Conservation (phyloP, 2,113 vertebrate genomes). For the Corythaixoides concolor region DNA sequence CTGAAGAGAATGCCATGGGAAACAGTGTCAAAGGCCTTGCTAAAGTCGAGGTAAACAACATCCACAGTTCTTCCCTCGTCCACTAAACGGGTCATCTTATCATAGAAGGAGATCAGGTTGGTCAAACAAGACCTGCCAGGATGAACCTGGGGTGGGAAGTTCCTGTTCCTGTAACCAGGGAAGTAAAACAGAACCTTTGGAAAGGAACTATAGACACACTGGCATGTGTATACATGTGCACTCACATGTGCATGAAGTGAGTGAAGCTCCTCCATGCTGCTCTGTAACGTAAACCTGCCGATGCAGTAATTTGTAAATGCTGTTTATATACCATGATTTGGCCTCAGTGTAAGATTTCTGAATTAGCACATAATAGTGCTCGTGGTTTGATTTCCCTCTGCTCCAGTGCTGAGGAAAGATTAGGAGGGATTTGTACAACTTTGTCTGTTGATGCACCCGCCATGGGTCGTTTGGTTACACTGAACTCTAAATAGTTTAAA, state of each 20-base stretch:
- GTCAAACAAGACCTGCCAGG: no score
- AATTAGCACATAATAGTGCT: not conserved
- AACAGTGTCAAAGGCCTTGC: no score
- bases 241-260: not conserved
- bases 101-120: no score
- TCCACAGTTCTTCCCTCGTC: no score
- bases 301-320: not conserved
- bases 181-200: not conserved
- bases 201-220: not conserved
- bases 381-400: not conserved
- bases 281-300: not conserved
- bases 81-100: no score
- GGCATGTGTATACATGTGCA: not conserved
- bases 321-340: not conserved
- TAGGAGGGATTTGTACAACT: not conserved
- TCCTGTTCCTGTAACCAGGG: not conserved
- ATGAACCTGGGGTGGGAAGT: not conserved
- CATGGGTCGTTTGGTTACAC: not conserved
- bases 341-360: not conserved
- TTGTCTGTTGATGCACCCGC: not conserved
- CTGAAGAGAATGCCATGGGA: no score
- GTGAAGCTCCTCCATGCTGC: not conserved
- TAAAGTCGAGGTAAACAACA: no score
- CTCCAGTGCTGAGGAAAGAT: not conserved
- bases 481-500: slow-evolving; percentile 36